Evolutionary conservation across 37 sponge, comb jelly and placozoan genomes (phyloP), one percentile per base, ranked within the genome.

Genomic region (Crambe crambe): DNA sequence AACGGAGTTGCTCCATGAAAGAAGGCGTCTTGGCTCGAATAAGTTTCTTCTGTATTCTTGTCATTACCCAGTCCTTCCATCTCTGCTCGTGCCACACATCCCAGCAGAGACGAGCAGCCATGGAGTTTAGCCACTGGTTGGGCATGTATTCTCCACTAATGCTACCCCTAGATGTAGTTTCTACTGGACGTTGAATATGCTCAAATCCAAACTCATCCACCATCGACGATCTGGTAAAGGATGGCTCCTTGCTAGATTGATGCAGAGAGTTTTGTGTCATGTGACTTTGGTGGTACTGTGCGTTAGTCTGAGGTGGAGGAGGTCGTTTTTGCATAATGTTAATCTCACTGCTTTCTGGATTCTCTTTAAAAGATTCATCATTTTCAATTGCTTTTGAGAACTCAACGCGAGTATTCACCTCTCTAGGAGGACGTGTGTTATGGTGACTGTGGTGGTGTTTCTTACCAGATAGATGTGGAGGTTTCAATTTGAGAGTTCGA

Each of bases 1-100:
- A 74, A 29, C 67, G 56, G 15, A 94, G 86, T 54, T 68, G 72
- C 58, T 90, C 88, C 73, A 94, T 70, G 70, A 88, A 94, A 40
- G 85, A 82, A 0, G 95, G 95, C 4, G 88, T 80, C 60, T 91
- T 91, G n/a, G 87, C 47, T 0, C 89, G 85, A 12, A 68, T 70
- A n/a, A 94, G 79, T 54, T 82, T 84, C 42, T 77, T 65, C 80
- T 94, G 89, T 3, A 89, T 89, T 34, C 70, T 64, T 22, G 61
- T 3, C 75, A 65, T 72, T 8, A 85, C 77, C 88, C 89, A 88
- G 5, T 87, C 75, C 77, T 76, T 72, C 92, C 90, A 90, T 5
- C 73, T 65, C 67, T 81, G 56, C 65, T 94, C 95, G 43, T 91
- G 79, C 95, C 92, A 91, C 20, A 90, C 57, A 59, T 94, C 95